Evolutionary conservation across 2,888 invertebrate species (phyloP).

Genomic region (Serrognathus titanus): DNA sequence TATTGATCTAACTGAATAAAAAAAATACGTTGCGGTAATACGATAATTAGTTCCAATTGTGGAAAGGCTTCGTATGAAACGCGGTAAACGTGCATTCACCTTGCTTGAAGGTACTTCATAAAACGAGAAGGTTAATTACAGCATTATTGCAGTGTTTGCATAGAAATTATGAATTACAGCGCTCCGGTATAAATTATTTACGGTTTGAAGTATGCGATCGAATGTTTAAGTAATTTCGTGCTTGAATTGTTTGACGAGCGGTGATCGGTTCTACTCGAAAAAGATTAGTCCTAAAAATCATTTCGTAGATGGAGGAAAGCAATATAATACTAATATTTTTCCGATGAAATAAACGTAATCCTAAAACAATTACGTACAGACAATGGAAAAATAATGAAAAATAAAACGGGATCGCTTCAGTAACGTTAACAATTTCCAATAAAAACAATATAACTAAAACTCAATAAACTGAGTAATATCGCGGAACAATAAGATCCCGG

Average conservation of each 20-base stretch:
- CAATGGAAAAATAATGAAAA: slow-evolving; percentile 42
- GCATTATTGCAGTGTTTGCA: too few relatives aligned
- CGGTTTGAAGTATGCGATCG: too few relatives aligned
- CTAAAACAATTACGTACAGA: slow-evolving; percentile 33
- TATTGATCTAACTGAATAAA: too few relatives aligned
- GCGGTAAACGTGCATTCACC: too few relatives aligned
- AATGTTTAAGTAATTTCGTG: not conserved
- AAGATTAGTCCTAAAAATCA: not conserved
- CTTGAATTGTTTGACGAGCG: not conserved
- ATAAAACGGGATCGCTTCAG: slow-evolving; percentile 34
- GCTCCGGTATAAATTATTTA: too few relatives aligned
- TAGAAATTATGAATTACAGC: too few relatives aligned
- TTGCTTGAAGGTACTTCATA: too few relatives aligned
- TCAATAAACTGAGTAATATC: slow-evolving; percentile 45
- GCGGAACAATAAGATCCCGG: slow-evolving; percentile 42
- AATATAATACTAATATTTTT: slow-evolving; percentile 17
- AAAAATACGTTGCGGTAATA: too few relatives aligned
- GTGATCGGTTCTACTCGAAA: not conserved
- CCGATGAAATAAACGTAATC: slow-evolving; percentile 18
- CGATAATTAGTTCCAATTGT: too few relatives aligned
- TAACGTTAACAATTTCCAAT: slow-evolving; percentile 31
- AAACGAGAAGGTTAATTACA: too few relatives aligned
- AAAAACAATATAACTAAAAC: slow-evolving; percentile 44
- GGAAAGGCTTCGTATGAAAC: too few relatives aligned
- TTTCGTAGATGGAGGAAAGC: not conserved